Conservation (phyloP, 2,888 invertebrate genomes). For the Scaptomyza cyrtandrae region DNA sequence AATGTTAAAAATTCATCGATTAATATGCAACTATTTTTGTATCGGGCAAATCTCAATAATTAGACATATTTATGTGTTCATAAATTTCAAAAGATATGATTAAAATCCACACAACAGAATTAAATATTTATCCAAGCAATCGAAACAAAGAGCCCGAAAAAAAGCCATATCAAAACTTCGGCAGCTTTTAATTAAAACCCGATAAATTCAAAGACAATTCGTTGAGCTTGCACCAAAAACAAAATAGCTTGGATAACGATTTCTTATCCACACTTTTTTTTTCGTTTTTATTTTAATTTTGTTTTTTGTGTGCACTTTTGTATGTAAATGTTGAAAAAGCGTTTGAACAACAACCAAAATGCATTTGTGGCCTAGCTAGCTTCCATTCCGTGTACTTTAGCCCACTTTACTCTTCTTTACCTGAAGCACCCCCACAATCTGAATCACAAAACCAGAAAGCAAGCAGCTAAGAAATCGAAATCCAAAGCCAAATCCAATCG, state of each 20-base stretch:
- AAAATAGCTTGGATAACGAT: slow-evolving; percentile 44
- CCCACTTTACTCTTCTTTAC: too few species aligned
- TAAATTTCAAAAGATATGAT: slow-evolving; percentile 69
- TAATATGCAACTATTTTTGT: too few species aligned
- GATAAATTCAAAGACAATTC: slow-evolving; percentile 54
- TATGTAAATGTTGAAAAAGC: slow-evolving; percentile 69
- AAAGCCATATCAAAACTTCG: slow-evolving; percentile 46
- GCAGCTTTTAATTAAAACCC: slow-evolving; percentile 72
- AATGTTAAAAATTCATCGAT: too few species aligned
- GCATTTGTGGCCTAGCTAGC: slow-evolving; percentile 54
- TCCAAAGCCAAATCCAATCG: slow-evolving; percentile 40
- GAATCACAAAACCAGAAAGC: slow-evolving; percentile 11
- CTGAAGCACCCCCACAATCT: not conserved
- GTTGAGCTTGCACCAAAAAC: slow-evolving; percentile 7
- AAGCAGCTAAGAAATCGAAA: slow-evolving; percentile 34
- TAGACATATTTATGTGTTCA: slow-evolving; percentile 77
- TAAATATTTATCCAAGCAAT: too few species aligned
- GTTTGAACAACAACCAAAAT: slow-evolving; percentile 61
- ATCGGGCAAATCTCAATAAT: slow-evolving; percentile 61
- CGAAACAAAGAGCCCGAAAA: not conserved
- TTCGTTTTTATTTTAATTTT: too few species aligned
- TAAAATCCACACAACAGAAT: slow-evolving; percentile 26
- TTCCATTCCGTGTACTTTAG: slow-evolving; percentile 4
- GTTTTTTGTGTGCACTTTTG: slow-evolving; percentile 64
- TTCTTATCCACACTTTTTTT: slow-evolving; percentile 61